Conservation (phyloP, 2,888 invertebrate genomes). For the Harmothoe impar region DNA sequence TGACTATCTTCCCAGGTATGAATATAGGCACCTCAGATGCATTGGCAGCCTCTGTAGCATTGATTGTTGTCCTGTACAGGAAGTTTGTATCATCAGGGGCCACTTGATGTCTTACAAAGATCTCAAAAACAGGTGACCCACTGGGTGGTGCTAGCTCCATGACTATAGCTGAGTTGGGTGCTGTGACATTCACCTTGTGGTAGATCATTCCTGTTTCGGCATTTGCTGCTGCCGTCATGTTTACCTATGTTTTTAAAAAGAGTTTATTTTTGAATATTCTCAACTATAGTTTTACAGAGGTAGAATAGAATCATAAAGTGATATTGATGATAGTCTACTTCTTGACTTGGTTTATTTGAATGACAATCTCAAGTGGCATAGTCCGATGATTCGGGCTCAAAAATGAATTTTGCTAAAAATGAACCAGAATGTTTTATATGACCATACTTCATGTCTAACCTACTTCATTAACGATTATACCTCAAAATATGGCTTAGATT, state of each 20-base stretch:
- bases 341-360: no score
- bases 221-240: background rate
- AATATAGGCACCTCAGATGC: background rate
- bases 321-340: no score
- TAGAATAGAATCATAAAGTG: no score
- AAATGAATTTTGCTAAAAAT: no score
- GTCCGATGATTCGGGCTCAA: no score
- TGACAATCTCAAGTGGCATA: no score
- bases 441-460: no score
- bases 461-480: no score
- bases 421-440: no score
- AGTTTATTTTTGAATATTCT: no score
- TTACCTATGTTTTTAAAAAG: background rate
- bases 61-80: background rate
- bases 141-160: slow-evolving; percentile 2
- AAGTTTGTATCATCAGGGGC: background rate
- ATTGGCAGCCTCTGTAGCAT: background rate
- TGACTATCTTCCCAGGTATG: background rate
- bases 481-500: no score
- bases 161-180: slow-evolving; percentile 11
- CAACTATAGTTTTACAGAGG: no score
- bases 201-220: background rate
- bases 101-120: background rate
- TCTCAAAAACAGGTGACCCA: background rate
- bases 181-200: slow-evolving; percentile 11